These are phyloP conservation scores for Bradysia coprophila DNA, from an alignment of 1,140 invertebrate species.

Conservation along the genomic window DNA sequence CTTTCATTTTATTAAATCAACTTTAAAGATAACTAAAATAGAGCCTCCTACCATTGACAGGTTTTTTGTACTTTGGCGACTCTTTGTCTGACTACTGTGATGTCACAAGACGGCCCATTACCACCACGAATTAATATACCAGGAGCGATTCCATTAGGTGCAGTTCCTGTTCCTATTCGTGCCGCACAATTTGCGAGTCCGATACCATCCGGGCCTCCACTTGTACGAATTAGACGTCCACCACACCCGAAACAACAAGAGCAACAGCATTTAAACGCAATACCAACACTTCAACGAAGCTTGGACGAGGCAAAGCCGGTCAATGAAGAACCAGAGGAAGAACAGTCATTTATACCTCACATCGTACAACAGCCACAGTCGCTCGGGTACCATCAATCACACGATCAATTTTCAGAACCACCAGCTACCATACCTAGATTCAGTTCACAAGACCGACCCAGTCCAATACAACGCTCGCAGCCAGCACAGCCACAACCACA, in stretches of 20 bases:
- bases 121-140: slow-evolving; percentile 36
- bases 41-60: too few species aligned
- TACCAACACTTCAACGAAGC: slow-evolving; percentile 24
- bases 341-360: slow-evolving; percentile 15
- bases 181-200: slow-evolving; percentile 22
- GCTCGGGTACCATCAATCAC: slow-evolving; percentile 25
- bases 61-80: too few species aligned
- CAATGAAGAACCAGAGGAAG: slow-evolving; percentile 33
- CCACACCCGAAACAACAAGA: slow-evolving; percentile 26
- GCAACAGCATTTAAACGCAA: slow-evolving; percentile 29
- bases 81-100: too few species aligned
- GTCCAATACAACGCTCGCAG: slow-evolving; percentile 15
- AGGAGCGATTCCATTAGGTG: slow-evolving; percentile 30
- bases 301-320: slow-evolving; percentile 33
- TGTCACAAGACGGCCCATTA: slow-evolving; percentile 20
- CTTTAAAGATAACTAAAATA: too few species aligned
- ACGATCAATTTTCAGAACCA: slow-evolving; percentile 27
- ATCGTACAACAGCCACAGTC: slow-evolving; percentile 16
- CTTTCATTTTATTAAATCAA: too few species aligned
- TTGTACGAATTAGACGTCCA: slow-evolving; percentile 22
- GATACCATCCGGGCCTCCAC: slow-evolving; percentile 14
- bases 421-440: slow-evolving; percentile 24
- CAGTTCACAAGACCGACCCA: slow-evolving; percentile 23
- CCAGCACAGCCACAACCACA: slow-evolving; percentile 19
- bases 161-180: slow-evolving; percentile 19